Base-by-base conservation (phyloP, 2,797 vertebrate species). In the Myotis findleyi region DNA sequence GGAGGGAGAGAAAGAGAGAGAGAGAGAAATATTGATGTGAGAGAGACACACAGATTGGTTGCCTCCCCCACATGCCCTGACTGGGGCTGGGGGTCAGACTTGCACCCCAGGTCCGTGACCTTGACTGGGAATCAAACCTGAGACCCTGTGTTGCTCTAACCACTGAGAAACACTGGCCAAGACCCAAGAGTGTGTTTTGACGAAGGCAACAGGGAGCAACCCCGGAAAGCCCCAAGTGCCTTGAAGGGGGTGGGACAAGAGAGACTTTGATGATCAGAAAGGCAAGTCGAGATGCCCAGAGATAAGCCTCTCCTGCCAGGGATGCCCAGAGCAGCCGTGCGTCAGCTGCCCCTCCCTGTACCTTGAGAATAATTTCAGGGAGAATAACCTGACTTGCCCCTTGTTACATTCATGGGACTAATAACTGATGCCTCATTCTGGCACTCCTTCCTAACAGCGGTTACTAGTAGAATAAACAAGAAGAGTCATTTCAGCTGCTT, bases 401-500 rank as follows among this genome's bases (percentile, higher is more conserved):
- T 93, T 71, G 64, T 96, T 95, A 84, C 94, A 93, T 91, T 96
- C 88, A 90, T 91, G 92, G 41, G 92, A 47, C 82, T 89, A 88
- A 92, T 95, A 94, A 90, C 96, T 94, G 82, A 96, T 64, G 76
- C 83, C 73, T 88, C 82, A 93, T 91, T 86, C 93, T 5, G 7
- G 71, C 62, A 53, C 47, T 79, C 76, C 79, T 90, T 92, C 85
- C 76, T 96, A 66, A 95, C 27, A 83, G 86, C 79, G 92, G 92
- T 96, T 44, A 44, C 44, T 44, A 10, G 44, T 95, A 94, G 93
- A 83, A 91, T 93, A 86, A 95, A 96, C 90, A 89, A 49, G 93
- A 77, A 94, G 88, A 72, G 80, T 86, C 82, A 51, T 69, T 95
- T 96, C 88, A 86, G 30, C 53, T 66, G 93, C 83, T 86, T 79